These are phyloP conservation scores for Physeter macrocephalus DNA, from an alignment of 2,113 vertebrate species.

Conservation along the genomic window DNA sequence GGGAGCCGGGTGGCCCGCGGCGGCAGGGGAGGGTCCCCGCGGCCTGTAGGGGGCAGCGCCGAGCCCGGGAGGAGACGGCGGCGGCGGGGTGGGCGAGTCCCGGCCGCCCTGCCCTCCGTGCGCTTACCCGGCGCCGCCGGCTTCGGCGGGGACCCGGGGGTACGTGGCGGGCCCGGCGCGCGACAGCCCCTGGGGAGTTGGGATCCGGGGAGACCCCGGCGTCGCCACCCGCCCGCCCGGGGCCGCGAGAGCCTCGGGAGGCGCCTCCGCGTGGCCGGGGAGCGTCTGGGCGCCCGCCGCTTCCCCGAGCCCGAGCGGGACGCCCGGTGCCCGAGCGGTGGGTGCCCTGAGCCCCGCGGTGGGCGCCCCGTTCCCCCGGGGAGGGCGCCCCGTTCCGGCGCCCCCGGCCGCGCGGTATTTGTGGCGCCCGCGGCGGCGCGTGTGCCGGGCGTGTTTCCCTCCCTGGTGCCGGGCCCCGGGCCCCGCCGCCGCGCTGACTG, in stretches of 20 bases:
- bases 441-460: conserved; percentile 47
- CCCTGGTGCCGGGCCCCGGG: conserved; percentile 40
- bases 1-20: background rate
- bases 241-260: background rate
- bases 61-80: background rate
- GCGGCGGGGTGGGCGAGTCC: background rate
- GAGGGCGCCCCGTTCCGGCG: background rate
- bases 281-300: background rate
- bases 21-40: background rate
- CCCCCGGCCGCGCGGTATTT: conserved; percentile 52
- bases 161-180: background rate
- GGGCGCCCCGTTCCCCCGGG: background rate
- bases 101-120: background rate
- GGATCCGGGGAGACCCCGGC: background rate
- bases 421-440: conserved; percentile 60
- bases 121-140: background rate
- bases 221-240: background rate
- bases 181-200: background rate
- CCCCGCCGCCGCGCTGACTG: conserved; percentile 25
- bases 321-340: background rate
- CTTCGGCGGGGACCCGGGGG: background rate
- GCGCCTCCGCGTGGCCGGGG: conserved; percentile 4
- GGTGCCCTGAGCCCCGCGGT: background rate
- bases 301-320: background rate
- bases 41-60: conserved; percentile 52